Evolutionary conservation across 2,797 vertebrate genomes (phyloP).

Genomic region (Peromyscus aztecus): DNA sequence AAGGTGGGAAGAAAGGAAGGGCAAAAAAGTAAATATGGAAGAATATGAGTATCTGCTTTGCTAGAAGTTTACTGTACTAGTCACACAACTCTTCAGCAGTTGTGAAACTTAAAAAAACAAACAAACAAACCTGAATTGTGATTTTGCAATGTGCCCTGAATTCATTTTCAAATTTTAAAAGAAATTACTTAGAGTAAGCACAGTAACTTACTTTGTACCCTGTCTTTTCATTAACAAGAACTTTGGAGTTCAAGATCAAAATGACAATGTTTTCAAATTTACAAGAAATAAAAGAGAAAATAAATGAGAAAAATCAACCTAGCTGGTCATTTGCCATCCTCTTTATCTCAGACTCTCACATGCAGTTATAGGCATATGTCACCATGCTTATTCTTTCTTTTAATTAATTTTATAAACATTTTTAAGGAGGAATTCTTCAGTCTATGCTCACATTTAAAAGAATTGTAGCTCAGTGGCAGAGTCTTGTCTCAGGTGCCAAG

Average conservation of each 20-base stretch:
- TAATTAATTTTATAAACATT: conserved; percentile 27
- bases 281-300: conserved; percentile 49
- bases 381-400: background rate
- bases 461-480: background rate
- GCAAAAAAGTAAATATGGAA: background rate
- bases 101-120: background rate
- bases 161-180: conserved; percentile 57
- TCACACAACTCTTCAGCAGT: background rate
- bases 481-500: background rate
- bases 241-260: background rate
- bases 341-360: background rate
- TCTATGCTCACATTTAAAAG: conserved; percentile 37
- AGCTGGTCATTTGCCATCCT: background rate
- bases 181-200: conserved; percentile 36
- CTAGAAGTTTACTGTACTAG: background rate
- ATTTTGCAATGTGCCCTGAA: conserved; percentile 41
- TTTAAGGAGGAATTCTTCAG: background rate
- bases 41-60: background rate
- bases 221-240: conserved; percentile 23
- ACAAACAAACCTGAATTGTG: background rate
- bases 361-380: background rate
- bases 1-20: background rate
- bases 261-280: conserved; percentile 33
- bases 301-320: conserved; percentile 18
- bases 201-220: conserved; percentile 17